A percentile compares a stretch with the other conserved stretches of the same genome.
These are phyloP conservation scores for Grantiella picta DNA, from an alignment of 2,113 vertebrate species.

Conservation along the genomic window DNA sequence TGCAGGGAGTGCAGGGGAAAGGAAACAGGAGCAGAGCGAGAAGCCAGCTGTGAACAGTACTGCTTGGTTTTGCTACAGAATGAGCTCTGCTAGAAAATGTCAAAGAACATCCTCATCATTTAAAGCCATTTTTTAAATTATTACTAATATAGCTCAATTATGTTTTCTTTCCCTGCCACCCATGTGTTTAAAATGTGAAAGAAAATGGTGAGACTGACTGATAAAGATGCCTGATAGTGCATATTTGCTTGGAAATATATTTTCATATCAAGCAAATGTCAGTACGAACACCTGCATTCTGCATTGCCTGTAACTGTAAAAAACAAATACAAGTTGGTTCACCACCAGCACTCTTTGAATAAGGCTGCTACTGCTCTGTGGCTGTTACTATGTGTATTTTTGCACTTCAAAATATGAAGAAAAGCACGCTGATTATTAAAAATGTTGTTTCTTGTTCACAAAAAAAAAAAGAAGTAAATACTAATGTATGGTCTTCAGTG, in stretches of 20 bases:
- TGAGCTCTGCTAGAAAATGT: background rate
- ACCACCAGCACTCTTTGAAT: background rate
- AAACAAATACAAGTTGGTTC: background rate
- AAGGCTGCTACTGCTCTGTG: background rate
- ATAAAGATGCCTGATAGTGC: background rate
- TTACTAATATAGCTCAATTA: background rate
- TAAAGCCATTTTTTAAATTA: background rate
- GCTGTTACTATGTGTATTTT: background rate
- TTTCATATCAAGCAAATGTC: constrained; percentile 3
- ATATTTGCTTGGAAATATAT: background rate
- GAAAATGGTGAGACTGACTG: background rate
- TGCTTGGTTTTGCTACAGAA: background rate
- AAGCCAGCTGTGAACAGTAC: background rate
- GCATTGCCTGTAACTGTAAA: background rate
- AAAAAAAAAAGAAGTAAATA: background rate
- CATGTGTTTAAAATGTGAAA: background rate
- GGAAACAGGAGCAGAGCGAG: background rate
- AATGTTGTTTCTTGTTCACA: background rate
- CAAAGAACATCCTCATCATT: background rate
- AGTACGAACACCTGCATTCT: constrained; percentile 18
- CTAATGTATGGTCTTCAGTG: background rate
- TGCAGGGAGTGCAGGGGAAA: background rate
- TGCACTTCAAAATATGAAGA: background rate
- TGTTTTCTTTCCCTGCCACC: background rate
- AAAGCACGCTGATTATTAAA: background rate